Conservation (phyloP, 2,888 invertebrate species). For the Vandiemenella viatica region DNA sequence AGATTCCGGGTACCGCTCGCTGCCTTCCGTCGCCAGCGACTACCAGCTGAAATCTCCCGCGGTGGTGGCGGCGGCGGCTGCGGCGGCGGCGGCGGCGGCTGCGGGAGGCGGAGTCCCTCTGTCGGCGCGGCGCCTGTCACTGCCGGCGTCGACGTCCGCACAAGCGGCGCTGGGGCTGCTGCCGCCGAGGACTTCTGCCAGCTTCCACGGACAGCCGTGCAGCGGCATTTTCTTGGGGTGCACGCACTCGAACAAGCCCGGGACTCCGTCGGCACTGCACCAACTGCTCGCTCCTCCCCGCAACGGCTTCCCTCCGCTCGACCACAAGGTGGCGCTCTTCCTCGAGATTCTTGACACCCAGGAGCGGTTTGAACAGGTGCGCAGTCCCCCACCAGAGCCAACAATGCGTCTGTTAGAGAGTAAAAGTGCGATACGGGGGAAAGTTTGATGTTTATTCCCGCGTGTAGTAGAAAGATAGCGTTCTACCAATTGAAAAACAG, state of each 20-base stretch:
- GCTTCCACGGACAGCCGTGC: conserved; percentile 43
- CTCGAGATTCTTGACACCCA: conserved; percentile 71
- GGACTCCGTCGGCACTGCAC: conserved; percentile 40
- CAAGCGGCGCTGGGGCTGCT: conserved; percentile 33
- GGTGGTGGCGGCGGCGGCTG: not conserved
- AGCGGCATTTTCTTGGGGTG: conserved; percentile 32
- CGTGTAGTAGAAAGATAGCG: no score
- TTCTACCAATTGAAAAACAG: no score
- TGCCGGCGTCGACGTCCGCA: conserved; percentile 30
- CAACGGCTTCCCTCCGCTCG: conserved; percentile 56
- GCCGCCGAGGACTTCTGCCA: conserved; percentile 44
- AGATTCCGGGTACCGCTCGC: conserved; percentile 35
- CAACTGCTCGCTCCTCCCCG: conserved; percentile 48
- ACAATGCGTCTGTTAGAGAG: no score
- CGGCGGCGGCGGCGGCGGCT: conserved; percentile 2
- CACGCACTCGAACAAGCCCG: conserved; percentile 26
- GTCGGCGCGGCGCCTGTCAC: conserved; percentile 30
- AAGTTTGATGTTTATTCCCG: no score
- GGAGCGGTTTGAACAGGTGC: conserved; percentile 44
- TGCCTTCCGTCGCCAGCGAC: conserved; percentile 45
- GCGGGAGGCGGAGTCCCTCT: no score
- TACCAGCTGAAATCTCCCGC: conserved; percentile 38
- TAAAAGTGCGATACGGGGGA: no score
- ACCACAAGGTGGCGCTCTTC: conserved; percentile 62
- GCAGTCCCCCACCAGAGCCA: not conserved